phyloP scores from a whole-genome alignment of 92 coral and sea anemone genomes.

The Nematostella vectensis region DNA sequence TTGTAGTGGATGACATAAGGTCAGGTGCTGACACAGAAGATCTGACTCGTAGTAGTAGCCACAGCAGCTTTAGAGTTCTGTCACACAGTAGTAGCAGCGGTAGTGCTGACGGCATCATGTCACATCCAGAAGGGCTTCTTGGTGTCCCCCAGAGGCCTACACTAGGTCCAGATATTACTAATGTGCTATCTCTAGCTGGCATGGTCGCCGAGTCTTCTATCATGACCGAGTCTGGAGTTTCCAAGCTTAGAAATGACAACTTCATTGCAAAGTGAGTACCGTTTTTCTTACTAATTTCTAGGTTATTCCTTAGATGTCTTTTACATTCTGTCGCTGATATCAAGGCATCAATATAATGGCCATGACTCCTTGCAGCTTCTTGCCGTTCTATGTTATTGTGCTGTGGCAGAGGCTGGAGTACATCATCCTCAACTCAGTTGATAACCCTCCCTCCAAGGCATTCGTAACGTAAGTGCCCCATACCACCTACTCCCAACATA shows the following conservation, averaged over 20 bases:
- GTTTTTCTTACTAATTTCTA: neutral
- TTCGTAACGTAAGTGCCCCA: slow-evolving; percentile 71
- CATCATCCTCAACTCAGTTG: slow-evolving; percentile 64
- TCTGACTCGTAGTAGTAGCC: slow-evolving; percentile 56
- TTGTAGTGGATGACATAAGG: no score
- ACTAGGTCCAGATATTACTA: slow-evolving; percentile 53
- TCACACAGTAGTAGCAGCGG: slow-evolving; percentile 82
- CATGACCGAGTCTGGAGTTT: slow-evolving; percentile 11
- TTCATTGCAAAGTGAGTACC: neutral
- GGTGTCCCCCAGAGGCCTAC: slow-evolving; percentile 35
- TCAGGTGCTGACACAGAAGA: no score
- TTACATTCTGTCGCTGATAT: no score
- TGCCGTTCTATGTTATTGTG: slow-evolving; percentile 66
- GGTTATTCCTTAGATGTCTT: no score
- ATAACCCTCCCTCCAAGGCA: slow-evolving; percentile 61
- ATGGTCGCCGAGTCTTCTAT: neutral
- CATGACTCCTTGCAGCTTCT: no score
- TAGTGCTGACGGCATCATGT: slow-evolving; percentile 64
- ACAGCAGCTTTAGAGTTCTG: slow-evolving; percentile 72
- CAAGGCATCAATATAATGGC: no score
- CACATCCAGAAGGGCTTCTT: slow-evolving; percentile 48
- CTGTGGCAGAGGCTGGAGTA: slow-evolving; percentile 71
- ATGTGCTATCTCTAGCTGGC: slow-evolving; percentile 38
- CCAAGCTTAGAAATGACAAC: slow-evolving; percentile 15
- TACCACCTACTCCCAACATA: no score